Evolutionary conservation across 1,140 invertebrate genomes (phyloP).

Genomic region (Streblospio benedicti): DNA sequence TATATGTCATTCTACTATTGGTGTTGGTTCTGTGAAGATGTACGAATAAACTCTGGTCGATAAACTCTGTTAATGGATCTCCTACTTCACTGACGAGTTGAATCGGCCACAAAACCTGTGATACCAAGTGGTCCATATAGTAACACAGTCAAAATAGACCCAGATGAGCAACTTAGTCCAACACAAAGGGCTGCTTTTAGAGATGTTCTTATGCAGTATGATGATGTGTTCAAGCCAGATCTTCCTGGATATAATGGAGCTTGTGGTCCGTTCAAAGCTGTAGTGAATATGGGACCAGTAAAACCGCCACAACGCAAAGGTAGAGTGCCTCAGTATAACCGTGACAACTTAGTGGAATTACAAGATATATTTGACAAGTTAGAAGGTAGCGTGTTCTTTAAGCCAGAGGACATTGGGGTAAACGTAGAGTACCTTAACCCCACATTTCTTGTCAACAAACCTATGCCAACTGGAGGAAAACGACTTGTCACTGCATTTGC

Average conservation of each 20-base stretch:
- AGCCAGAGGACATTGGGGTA: slow-evolving; percentile 17
- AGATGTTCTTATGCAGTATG: too few species aligned
- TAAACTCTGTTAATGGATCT: too few species aligned
- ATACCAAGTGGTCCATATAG: too few species aligned
- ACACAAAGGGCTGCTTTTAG: too few species aligned
- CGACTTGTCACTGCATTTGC: slow-evolving; percentile 22
- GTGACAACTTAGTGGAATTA: slow-evolving; percentile 6
- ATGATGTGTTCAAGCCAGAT: slow-evolving; percentile 1
- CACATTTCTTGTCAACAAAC: slow-evolving; percentile 20
- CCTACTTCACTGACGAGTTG: too few species aligned
- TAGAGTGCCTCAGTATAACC: slow-evolving; percentile 16
- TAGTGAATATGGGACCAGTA: slow-evolving; percentile 2
- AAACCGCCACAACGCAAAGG: slow-evolving; percentile 8
- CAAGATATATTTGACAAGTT: slow-evolving; percentile 20
- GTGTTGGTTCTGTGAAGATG: too few species aligned
- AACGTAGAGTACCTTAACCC: slow-evolving; percentile 17
- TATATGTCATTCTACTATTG: too few species aligned
- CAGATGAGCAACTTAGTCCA: too few species aligned
- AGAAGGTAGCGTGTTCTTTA: slow-evolving; percentile 19
- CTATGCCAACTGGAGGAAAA: slow-evolving; percentile 13
- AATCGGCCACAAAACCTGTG: too few species aligned
- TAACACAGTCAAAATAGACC: too few species aligned
- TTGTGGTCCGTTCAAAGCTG: neutral
- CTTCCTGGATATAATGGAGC: neutral
- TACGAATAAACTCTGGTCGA: too few species aligned